Evolutionary conservation across 1,140 invertebrate genomes (phyloP).

Genomic region (Pectinophora gossypiella): DNA sequence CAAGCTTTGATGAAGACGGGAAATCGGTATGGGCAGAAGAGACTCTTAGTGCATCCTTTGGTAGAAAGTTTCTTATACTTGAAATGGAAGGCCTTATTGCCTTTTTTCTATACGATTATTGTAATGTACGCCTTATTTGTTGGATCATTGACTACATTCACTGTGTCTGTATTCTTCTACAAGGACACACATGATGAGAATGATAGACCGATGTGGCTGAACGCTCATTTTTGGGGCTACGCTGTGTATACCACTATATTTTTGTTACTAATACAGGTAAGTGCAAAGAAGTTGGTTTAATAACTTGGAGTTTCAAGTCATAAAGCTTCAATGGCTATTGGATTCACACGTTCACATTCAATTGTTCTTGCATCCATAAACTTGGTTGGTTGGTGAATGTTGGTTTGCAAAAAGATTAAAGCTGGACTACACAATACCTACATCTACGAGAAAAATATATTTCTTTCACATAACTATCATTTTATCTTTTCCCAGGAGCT

Average conservation of each 20-base stretch:
- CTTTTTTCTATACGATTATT: slow-evolving; percentile 72
- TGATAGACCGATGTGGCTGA: slow-evolving; percentile 32
- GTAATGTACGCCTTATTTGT: slow-evolving; percentile 71
- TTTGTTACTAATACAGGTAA: slow-evolving; percentile 56
- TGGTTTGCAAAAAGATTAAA: too few species aligned
- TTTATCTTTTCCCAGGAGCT: slow-evolving; percentile 74
- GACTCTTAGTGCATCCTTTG: slow-evolving; percentile 73
- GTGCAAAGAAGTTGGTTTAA: background rate
- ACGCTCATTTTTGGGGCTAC: slow-evolving; percentile 39
- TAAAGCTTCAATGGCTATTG: too few species aligned
- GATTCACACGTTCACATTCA: too few species aligned
- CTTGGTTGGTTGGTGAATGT: too few species aligned
- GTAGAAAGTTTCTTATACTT: slow-evolving; percentile 75
- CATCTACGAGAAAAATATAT: too few species aligned
- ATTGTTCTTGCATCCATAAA: too few species aligned
- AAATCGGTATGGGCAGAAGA: slow-evolving; percentile 64
- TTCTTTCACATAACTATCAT: too few species aligned
- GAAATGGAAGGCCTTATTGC: slow-evolving; percentile 75
- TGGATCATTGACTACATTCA: slow-evolving; percentile 53
- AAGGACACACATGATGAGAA: slow-evolving; percentile 34
- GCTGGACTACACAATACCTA: too few species aligned
- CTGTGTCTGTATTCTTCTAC: slow-evolving; percentile 57
- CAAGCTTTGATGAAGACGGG: slow-evolving; percentile 71
- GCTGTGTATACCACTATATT: slow-evolving; percentile 45
- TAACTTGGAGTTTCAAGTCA: background rate